These are phyloP conservation scores for Pimpla rufipes DNA, from an alignment of 2,888 invertebrate species.

Conservation along the genomic window DNA sequence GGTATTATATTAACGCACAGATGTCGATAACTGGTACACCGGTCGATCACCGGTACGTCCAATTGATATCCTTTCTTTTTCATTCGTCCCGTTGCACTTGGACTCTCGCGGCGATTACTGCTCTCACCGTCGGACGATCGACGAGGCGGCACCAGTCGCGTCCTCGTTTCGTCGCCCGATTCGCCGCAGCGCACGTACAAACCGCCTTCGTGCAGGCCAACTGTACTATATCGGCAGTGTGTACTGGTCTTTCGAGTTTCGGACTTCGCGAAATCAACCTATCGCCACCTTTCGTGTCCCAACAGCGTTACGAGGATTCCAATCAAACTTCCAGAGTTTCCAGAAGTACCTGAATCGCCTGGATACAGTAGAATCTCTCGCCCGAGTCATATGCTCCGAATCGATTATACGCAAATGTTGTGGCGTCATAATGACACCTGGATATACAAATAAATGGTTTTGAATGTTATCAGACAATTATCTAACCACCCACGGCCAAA, in stretches of 20 bases:
- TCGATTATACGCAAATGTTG: not conserved
- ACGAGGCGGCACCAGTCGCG: constrained; percentile 43
- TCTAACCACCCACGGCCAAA: not conserved
- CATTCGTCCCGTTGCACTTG: constrained; percentile 13
- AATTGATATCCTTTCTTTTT: not conserved
- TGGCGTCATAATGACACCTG: not conserved
- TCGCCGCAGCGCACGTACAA: constrained; percentile 10
- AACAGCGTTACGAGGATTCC: constrained; percentile 47
- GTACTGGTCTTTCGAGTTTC: constrained; percentile 55
- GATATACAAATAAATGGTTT: not conserved
- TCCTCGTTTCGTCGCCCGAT: constrained; percentile 56
- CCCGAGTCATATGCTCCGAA: not conserved
- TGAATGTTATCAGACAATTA: not conserved
- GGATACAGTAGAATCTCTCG: constrained; percentile 28
- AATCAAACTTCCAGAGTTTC: constrained; percentile 59
- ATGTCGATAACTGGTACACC: not conserved
- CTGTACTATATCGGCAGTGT: constrained; percentile 2
- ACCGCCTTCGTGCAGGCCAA: not conserved
- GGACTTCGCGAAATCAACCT: constrained; percentile 52
- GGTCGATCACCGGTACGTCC: not conserved
- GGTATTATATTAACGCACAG: not conserved
- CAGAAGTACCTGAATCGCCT: constrained; percentile 18
- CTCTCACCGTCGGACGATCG: constrained; percentile 15
- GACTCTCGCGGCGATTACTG: constrained; percentile 55
- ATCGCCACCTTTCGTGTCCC: constrained; percentile 46